These are phyloP conservation scores for Perca schrenkii DNA, from an alignment of 2,113 vertebrate species.

Conservation along the genomic window DNA sequence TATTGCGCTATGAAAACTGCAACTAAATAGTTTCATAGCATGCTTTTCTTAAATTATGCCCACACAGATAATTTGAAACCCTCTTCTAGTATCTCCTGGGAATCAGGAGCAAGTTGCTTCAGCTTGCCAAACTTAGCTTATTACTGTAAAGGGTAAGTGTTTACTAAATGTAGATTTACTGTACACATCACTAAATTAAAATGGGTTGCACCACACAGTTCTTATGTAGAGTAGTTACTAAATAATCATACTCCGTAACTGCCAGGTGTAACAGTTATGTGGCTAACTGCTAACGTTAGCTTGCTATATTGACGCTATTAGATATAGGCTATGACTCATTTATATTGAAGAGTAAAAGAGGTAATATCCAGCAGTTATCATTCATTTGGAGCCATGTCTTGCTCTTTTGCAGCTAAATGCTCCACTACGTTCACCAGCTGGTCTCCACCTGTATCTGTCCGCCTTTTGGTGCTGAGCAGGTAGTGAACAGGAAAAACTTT, in stretches of 20 bases:
- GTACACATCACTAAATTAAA: background rate
- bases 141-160: background rate
- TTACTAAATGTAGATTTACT: background rate
- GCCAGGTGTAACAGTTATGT: background rate
- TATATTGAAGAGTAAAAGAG: background rate
- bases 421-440: too few relatives aligned
- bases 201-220: background rate
- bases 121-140: background rate
- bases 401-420: too few relatives aligned
- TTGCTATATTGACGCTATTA: too few relatives aligned
- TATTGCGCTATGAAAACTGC: constrained; percentile 23
- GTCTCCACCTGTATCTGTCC: too few relatives aligned
- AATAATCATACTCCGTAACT: background rate
- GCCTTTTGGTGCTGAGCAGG: too few relatives aligned
- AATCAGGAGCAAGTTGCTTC: background rate
- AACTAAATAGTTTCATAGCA: constrained; percentile 15
- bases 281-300: too few relatives aligned
- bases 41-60: constrained; percentile 1
- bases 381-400: background rate
- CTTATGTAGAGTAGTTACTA: background rate
- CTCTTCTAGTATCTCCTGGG: background rate
- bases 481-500: too few relatives aligned
- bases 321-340: background rate
- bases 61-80: background rate
- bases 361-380: background rate